These are phyloP conservation scores for Botia kubotai DNA, from an alignment of 2,797 vertebrate species.

Conservation along the genomic window DNA sequence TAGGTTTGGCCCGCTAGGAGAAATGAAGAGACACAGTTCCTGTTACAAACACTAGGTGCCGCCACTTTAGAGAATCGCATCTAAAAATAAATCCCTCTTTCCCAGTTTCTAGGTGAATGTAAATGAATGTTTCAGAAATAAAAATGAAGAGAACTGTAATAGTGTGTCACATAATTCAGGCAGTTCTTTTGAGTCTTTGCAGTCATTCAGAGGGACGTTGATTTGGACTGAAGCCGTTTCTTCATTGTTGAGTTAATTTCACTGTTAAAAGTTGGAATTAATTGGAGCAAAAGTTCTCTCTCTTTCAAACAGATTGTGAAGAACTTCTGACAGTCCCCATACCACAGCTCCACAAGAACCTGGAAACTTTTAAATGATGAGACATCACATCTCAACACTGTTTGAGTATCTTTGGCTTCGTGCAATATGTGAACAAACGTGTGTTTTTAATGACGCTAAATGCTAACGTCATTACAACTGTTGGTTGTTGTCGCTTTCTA, in stretches of 20 bases:
- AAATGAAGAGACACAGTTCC: background rate
- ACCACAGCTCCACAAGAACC: background rate
- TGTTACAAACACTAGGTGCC: background rate
- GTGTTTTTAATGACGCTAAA: background rate
- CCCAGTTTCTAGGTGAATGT: slow-evolving; percentile 7
- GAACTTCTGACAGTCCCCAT: background rate
- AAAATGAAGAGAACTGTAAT: background rate
- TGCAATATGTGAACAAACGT: background rate
- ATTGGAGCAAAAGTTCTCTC: background rate
- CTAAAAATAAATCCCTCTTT: background rate
- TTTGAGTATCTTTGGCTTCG: background rate
- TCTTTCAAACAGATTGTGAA: slow-evolving; percentile 1
- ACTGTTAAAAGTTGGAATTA: slow-evolving; percentile 23
- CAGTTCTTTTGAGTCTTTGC: background rate
- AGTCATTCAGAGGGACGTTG: background rate
- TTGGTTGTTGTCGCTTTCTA: background rate
- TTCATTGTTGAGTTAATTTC: background rate
- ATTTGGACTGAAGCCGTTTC: slow-evolving; percentile 11
- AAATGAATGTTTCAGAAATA: background rate
- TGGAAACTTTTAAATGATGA: background rate
- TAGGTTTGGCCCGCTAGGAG: slow-evolving; percentile 8
- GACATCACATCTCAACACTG: background rate
- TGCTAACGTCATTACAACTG: background rate
- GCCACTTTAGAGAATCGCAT: background rate
- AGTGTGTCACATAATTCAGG: slow-evolving; percentile 3